Percentiles rank a stretch among this genome's conserved stretches.
Evolutionary conservation across 2,797 vertebrate species (phyloP).

Genomic region (Gallinago stenura): DNA sequence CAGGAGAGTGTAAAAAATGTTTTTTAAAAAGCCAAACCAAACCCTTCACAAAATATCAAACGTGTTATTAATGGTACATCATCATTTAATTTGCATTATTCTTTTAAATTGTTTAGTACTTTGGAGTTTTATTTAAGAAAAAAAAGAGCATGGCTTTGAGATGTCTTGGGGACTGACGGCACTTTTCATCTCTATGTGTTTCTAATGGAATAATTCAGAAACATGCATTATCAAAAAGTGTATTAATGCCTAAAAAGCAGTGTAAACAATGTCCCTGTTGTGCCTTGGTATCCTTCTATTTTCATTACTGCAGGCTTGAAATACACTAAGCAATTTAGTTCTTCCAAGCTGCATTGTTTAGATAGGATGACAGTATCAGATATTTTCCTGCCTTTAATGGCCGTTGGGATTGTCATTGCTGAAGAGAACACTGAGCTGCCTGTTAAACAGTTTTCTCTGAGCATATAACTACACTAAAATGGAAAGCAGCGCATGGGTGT

Average conservation of each 20-base stretch:
- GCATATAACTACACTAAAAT: background rate
- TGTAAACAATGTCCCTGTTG: background rate
- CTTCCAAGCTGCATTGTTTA: conserved; percentile 56
- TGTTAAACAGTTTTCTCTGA: conserved; percentile 27
- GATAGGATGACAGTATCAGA: conserved; percentile 39
- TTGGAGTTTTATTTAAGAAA: background rate
- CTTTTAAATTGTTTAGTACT: background rate
- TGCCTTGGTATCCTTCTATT: background rate
- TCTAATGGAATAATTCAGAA: background rate
- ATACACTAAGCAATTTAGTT: conserved; percentile 33
- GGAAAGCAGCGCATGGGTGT: background rate
- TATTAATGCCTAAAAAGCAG: conserved; percentile 8
- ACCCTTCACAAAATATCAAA: background rate
- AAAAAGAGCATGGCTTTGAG: background rate
- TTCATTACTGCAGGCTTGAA: conserved; percentile 1
- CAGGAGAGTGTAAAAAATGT: background rate
- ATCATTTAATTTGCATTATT: background rate
- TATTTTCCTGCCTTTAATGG: conserved; percentile 8
- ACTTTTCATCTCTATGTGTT: background rate
- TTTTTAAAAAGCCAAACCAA: background rate
- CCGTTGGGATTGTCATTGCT: conserved; percentile 11
- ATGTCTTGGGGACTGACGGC: background rate
- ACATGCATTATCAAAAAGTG: background rate
- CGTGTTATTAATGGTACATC: background rate
- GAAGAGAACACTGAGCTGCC: conserved; percentile 52